Evolutionary conservation across 2,113 vertebrate species (phyloP), one percentile per base, ranked within the genome.

Genomic region (Anser brachyrhynchus): DNA sequence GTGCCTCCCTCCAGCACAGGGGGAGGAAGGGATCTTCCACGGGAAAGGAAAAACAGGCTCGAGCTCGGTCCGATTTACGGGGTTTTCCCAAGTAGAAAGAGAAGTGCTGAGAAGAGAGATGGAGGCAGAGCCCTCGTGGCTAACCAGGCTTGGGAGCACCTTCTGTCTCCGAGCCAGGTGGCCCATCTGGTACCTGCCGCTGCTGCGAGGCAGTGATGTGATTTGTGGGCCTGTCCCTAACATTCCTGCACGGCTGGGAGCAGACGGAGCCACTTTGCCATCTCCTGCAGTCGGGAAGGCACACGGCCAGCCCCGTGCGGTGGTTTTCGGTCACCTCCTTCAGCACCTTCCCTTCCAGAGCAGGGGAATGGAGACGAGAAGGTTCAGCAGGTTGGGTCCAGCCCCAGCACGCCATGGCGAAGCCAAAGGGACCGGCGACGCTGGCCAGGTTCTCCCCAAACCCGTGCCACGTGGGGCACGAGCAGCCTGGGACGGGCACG

Each of bases 151-250:
- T 91, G 86, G 89, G 87, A 95, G 92, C 46, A 87, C 86, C 93
- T 94, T 91, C 96, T 95, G 93, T 89, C 84, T 82, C 71, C 9
- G 4, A 93, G 86, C 77, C 91, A 92, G 95, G 95, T 91, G 92
- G 93, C 89, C 96, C 96, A 95, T 92, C 92, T 97, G 96, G 57
- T 92, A 79, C 84, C 90, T 77, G 92, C 81, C 1, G 5, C 88
- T 95, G 92, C 93, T 91, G 66, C 65, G 0, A 96, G 91, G 88
- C 95, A 94, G 58, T 37, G 93, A 89, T 91, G 95, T 92, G 88
- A 96, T 95, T 79, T 93, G 89, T 80, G 73, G 86, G 91, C 89
- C 92, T 88, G 90, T 76, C 89, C 79, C 90, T 44, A 87, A 89
- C 84, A 87, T 87, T 66, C 73, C 92, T 84, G 70, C 86, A 62